phyloP scores from a whole-genome alignment of 2,888 invertebrate genomes.

The Gandaritis pyraliata region DNA sequence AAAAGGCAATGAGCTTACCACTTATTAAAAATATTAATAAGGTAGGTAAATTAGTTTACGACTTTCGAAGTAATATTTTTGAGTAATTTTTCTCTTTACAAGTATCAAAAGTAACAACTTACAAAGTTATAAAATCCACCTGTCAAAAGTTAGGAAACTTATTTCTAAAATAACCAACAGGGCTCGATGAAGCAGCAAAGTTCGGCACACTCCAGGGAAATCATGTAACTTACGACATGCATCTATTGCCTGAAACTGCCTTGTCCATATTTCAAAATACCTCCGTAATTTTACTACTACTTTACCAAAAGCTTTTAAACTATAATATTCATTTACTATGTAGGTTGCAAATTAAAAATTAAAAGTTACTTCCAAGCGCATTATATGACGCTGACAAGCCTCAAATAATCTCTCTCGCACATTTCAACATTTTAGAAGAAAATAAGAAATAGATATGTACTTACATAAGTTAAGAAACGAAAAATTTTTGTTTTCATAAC shows the following conservation, averaged over 20 bases:
- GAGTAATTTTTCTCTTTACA: background rate
- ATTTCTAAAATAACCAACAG: slow-evolving; percentile 35
- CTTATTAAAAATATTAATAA: too few species aligned
- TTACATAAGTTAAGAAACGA: too few species aligned
- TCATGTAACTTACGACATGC: slow-evolving; percentile 38
- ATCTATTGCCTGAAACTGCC: slow-evolving; percentile 32
- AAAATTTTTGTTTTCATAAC: too few species aligned
- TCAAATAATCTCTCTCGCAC: too few species aligned
- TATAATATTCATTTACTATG: too few species aligned
- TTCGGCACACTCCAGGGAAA: slow-evolving; percentile 39
- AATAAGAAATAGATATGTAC: too few species aligned
- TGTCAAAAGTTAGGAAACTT: slow-evolving; percentile 38
- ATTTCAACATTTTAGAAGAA: too few species aligned
- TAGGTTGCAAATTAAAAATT: too few species aligned
- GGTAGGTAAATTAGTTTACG: too few species aligned
- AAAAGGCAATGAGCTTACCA: too few species aligned
- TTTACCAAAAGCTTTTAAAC: slow-evolving; percentile 8
- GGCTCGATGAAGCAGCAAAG: slow-evolving; percentile 41
- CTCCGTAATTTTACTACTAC: background rate
- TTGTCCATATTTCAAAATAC: slow-evolving; percentile 5
- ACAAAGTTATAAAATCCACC: slow-evolving; percentile 34
- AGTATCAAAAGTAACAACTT: slow-evolving; percentile 27
- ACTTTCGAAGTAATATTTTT: background rate
- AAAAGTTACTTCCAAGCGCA: too few species aligned
- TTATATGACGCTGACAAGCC: too few species aligned